Conservation (phyloP, 2,888 invertebrate species). For the Cepaea hortensis region DNA sequence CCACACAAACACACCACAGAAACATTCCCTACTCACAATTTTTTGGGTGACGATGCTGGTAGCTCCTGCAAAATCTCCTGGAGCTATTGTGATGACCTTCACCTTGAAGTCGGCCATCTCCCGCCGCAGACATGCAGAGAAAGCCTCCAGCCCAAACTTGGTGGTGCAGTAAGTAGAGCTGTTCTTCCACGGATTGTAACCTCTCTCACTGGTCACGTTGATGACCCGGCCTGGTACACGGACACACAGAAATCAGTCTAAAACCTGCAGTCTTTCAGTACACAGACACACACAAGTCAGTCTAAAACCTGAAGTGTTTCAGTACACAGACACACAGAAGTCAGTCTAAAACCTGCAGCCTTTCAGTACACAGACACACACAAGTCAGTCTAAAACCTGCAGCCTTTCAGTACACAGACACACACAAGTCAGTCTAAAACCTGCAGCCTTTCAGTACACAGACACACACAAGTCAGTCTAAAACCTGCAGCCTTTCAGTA, state of each 20-base stretch:
- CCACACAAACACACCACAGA: slow-evolving; percentile 24
- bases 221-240: slow-evolving; percentile 74
- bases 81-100: slow-evolving; percentile 65
- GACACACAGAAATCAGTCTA: neutral
- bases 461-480: too few relatives aligned
- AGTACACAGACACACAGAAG: too few relatives aligned
- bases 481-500: too few relatives aligned
- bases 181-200: slow-evolving; percentile 66
- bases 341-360: too few relatives aligned
- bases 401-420: too few relatives aligned
- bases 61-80: slow-evolving; percentile 75
- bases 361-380: too few relatives aligned
- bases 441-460: too few relatives aligned
- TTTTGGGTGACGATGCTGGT: slow-evolving; percentile 63
- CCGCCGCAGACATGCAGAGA: slow-evolving; percentile 67
- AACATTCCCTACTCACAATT: slow-evolving; percentile 55
- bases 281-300: too few relatives aligned
- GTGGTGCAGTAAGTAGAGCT: slow-evolving; percentile 65
- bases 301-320: too few relatives aligned
- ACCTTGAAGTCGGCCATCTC: slow-evolving; percentile 71
- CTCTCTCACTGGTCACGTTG: slow-evolving; percentile 75
- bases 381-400: too few relatives aligned
- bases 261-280: too few relatives aligned
- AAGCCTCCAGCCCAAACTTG: slow-evolving; percentile 68
- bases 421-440: too few relatives aligned